These are phyloP conservation scores for Suricata suricatta DNA, from an alignment of 2,113 vertebrate species.

Conservation along the genomic window DNA sequence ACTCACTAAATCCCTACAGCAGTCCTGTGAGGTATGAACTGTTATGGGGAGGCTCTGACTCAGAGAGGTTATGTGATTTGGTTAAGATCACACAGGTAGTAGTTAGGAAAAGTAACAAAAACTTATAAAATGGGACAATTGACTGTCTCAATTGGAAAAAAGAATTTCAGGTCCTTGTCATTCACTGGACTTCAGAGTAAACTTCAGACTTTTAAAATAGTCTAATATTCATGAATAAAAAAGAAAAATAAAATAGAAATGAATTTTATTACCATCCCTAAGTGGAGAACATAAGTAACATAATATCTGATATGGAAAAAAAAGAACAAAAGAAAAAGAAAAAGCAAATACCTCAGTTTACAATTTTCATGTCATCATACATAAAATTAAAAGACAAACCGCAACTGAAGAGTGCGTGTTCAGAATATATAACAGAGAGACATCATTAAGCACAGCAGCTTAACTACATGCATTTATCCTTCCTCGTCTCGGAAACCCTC, in stretches of 20 bases:
- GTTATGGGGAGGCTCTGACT: neutral
- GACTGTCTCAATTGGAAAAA: neutral
- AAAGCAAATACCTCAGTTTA: neutral
- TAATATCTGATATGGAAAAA: neutral
- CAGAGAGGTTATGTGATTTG: neutral
- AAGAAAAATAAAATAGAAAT: neutral
- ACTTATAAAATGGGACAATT: neutral
- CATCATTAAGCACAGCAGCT: neutral
- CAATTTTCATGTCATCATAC: neutral
- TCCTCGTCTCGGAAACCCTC: neutral
- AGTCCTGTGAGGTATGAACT: neutral
- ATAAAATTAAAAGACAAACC: neutral
- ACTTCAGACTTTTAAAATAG: neutral
- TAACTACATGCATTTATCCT: neutral
- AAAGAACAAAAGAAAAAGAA: neutral
- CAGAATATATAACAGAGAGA: neutral
- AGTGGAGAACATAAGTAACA: neutral
- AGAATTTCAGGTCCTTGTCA: neutral
- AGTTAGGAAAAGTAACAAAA: neutral
- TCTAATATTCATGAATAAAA: neutral
- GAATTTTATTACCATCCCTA: neutral
- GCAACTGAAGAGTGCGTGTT: neutral
- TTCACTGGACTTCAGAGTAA: neutral
- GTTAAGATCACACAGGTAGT: neutral
- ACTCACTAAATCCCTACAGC: neutral